phyloP scores from a whole-genome alignment of 2,113 vertebrate genomes.

The Pangasianodon gigas region DNA sequence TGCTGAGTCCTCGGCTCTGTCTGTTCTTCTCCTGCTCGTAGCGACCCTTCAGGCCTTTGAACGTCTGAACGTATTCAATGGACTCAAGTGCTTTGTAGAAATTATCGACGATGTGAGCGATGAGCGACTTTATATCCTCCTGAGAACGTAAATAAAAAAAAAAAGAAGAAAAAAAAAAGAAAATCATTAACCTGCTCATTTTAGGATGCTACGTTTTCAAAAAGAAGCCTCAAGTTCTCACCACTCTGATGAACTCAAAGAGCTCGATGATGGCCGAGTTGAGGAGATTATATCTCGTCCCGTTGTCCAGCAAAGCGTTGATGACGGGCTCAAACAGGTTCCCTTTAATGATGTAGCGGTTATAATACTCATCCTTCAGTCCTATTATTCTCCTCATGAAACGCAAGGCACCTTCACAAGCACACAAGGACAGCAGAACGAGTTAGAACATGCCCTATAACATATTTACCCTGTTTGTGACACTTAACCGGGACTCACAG shows the following conservation, averaged over 20 bases:
- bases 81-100: conserved; percentile 98
- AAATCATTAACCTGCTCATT: neutral
- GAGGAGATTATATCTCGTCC: conserved; percentile 95
- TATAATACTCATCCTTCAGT: conserved; percentile 98
- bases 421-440: neutral
- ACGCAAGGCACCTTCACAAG: conserved; percentile 87
- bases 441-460: neutral
- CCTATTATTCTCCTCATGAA: conserved; percentile 99
- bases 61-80: conserved; percentile 98
- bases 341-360: conserved; percentile 97
- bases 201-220: neutral
- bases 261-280: conserved; percentile 97
- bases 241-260: conserved; percentile 98
- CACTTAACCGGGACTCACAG: conserved; percentile 80
- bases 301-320: conserved; percentile 95
- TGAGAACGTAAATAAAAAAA: conserved; percentile 64
- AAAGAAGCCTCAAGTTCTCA: conserved; percentile 64
- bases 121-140: conserved; percentile 98
- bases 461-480: neutral
- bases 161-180: neutral
- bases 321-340: conserved; percentile 98
- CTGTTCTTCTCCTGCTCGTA: conserved; percentile 97
- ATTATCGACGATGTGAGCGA: conserved; percentile 97
- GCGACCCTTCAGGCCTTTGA: conserved; percentile 95
- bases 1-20: conserved; percentile 92